These are phyloP conservation scores for Poecilia gillii DNA, from an alignment of 2,797 vertebrate species.

Conservation along the genomic window DNA sequence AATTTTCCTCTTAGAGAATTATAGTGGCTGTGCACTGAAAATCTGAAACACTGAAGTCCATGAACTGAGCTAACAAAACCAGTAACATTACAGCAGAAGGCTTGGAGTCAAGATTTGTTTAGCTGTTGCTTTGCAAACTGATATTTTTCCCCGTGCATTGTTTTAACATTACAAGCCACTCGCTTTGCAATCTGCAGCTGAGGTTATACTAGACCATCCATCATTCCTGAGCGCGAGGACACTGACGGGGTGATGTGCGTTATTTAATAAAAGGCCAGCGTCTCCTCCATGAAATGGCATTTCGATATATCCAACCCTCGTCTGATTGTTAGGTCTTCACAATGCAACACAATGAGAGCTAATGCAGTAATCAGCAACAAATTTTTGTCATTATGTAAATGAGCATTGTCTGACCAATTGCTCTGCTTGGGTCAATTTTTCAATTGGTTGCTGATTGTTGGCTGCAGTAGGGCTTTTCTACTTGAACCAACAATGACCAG, in stretches of 20 bases:
- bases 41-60: background rate
- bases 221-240: constrained; percentile 41
- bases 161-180: background rate
- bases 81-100: background rate
- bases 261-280: constrained; percentile 69
- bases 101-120: background rate
- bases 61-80: background rate
- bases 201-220: constrained; percentile 34
- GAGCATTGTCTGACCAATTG: background rate
- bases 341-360: constrained; percentile 14
- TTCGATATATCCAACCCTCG: constrained; percentile 39
- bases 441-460: constrained; percentile 34
- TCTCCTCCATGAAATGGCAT: constrained; percentile 57
- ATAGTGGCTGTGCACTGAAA: background rate
- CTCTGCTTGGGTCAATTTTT: background rate
- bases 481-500: constrained; percentile 13
- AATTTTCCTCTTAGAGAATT: constrained; percentile 9
- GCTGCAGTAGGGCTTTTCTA: constrained; percentile 1
- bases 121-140: background rate
- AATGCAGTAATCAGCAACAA: constrained; percentile 21
- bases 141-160: background rate
- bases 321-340: constrained; percentile 5
- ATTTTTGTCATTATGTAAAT: constrained; percentile 22
- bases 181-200: constrained; percentile 30
- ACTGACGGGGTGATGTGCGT: constrained; percentile 45